Conservation (phyloP, 1,140 invertebrate species). For the Drosophila bifasciata region DNA sequence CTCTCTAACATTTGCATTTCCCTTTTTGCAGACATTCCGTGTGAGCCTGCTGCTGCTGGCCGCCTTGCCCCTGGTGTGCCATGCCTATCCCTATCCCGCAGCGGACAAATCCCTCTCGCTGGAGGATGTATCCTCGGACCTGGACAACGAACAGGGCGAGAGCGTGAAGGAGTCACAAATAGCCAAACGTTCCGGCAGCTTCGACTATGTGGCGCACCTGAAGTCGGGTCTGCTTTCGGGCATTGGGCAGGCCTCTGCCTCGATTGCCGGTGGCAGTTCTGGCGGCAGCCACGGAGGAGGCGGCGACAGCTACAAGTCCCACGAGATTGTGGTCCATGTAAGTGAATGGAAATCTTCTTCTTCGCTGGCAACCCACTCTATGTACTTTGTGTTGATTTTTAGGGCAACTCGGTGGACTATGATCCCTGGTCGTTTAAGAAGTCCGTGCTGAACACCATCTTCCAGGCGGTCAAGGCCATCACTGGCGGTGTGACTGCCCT, state of each 20-base stretch:
- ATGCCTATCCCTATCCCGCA: conserved; percentile 66
- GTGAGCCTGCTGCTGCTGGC: conserved; percentile 51
- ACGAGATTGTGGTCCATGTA: conserved; percentile 83
- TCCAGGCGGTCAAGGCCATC: conserved; percentile 93
- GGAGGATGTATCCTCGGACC: conserved; percentile 62
- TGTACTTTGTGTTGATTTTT: background rate
- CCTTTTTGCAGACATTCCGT: conserved; percentile 35
- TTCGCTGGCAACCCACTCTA: background rate
- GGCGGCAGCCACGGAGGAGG: conserved; percentile 84
- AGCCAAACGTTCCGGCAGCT: conserved; percentile 83
- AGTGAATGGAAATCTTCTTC: conserved; percentile 23
- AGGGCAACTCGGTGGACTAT: conserved; percentile 85
- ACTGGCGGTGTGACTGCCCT: conserved; percentile 92
- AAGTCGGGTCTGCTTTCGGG: conserved; percentile 86
- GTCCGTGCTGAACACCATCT: conserved; percentile 90
- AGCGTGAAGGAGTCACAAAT: conserved; percentile 76
- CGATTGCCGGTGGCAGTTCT: conserved; percentile 86
- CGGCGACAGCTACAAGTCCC: conserved; percentile 83
- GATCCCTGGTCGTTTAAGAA: conserved; percentile 91
- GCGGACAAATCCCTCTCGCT: conserved; percentile 73
- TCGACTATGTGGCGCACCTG: conserved; percentile 84
- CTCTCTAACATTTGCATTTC: background rate
- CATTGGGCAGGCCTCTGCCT: conserved; percentile 85
- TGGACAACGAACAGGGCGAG: conserved; percentile 76
- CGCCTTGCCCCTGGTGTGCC: conserved; percentile 62